Base-by-base conservation (phyloP, 2,113 vertebrate species). In the Herpailurus yagouaroundi region DNA sequence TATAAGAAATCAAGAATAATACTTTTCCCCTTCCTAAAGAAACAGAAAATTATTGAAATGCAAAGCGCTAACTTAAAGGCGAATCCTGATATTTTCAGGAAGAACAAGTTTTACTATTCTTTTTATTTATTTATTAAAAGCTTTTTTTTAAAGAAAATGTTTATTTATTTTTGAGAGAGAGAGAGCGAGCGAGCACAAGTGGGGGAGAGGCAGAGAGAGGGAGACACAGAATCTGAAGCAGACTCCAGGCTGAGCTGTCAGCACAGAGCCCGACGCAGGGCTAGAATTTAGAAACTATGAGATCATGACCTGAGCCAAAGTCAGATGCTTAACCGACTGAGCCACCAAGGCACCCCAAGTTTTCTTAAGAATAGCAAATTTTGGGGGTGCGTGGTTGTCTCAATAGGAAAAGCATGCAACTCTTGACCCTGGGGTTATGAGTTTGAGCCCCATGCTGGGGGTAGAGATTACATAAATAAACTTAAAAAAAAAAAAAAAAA, bases 1-100 rank as follows among this genome's bases (percentile, higher is more conserved):
- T 38, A 8, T n/a, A 92, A 74, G 2, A 66, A 94, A 83, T 60
- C 36, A 25, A n/a, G 94, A 92, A 48, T 73, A 89, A 89, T 55
- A 79, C 15, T 7, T 69, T 92, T 66, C 33, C 45, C 7, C 45
- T 45, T 38, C 52, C 45, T 77, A 23, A 90, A 45, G 48, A 96
- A 96, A 96, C 8, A 96, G 50, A 88, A 96, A 94, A 86, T 41
- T 5, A 66, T 66, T 64, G 92, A 31, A 95, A 94, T n/a, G 19
- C 85, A 50, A 95, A 94, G 21, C 60, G 19, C 23, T 93, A 82
- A 60, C 88, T 94, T 92, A 50, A 91, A 97, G 85, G 29, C 18
- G 96, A 95, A 68, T 69, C 1, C 8, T 77, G 13, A 3, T 55
- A 64, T 82, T 83, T 88, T 89, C 6, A 60, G 82, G 10, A 94